Percentiles rank a stretch among this genome's conserved stretches.
These are phyloP conservation scores for Petrophora chlorosata DNA, from an alignment of 2,888 invertebrate genomes.

Conservation along the genomic window DNA sequence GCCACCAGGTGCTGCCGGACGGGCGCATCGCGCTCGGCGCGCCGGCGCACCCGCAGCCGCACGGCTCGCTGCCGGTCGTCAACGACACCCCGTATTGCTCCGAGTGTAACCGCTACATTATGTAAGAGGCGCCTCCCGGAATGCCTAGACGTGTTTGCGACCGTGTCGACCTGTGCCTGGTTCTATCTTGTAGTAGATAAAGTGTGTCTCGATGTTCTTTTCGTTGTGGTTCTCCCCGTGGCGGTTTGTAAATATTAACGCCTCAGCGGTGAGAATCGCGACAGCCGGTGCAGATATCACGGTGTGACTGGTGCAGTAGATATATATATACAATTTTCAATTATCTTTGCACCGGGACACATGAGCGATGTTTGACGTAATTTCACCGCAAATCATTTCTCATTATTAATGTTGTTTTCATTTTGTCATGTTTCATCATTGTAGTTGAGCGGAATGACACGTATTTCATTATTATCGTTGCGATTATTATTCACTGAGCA, in stretches of 20 bases:
- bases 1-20: slow-evolving; percentile 79
- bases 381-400: slow-evolving; percentile 35
- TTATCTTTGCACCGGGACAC: slow-evolving; percentile 17
- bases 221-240: slow-evolving; percentile 50
- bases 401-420: slow-evolving; percentile 49
- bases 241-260: slow-evolving; percentile 34
- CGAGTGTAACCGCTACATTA: slow-evolving; percentile 93
- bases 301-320: slow-evolving; percentile 18
- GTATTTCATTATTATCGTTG: slow-evolving; percentile 36
- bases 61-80: slow-evolving; percentile 70
- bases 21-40: slow-evolving; percentile 78
- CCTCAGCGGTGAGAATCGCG: slow-evolving; percentile 39
- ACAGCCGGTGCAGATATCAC: slow-evolving; percentile 23
- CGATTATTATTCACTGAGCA: slow-evolving; percentile 59
- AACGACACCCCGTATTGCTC: slow-evolving; percentile 88
- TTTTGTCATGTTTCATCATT: slow-evolving; percentile 45
- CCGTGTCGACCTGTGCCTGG: slow-evolving; percentile 81
- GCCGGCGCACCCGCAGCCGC: slow-evolving; percentile 55
- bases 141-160: slow-evolving; percentile 81
- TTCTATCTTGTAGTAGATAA: slow-evolving; percentile 62
- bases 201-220: slow-evolving; percentile 54
- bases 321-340: slow-evolving; percentile 3
- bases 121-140: slow-evolving; percentile 87
- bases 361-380: slow-evolving; percentile 49
- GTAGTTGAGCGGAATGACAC: slow-evolving; percentile 54